Evolutionary conservation across 2,888 invertebrate species (phyloP).

Genomic region (Ceriagrion tenellum): DNA sequence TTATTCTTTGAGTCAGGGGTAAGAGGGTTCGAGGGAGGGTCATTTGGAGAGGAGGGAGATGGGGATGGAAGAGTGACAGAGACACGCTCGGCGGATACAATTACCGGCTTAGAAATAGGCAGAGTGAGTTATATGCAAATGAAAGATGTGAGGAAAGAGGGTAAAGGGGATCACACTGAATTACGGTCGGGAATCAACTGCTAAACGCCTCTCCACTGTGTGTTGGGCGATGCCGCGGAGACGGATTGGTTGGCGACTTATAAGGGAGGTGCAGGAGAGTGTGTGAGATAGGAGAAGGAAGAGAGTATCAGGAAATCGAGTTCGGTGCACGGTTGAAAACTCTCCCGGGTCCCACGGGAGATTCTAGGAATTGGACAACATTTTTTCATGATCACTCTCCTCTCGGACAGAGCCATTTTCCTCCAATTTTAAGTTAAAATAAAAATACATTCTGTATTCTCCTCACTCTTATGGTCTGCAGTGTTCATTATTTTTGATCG

Average conservation of each 20-base stretch:
- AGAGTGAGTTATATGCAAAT: slow-evolving; percentile 13
- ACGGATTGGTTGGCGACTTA: neutral
- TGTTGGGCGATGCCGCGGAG: neutral
- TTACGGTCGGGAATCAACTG: neutral
- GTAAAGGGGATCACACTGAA: slow-evolving; percentile 14
- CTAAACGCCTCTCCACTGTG: neutral
- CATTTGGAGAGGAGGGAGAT: neutral
- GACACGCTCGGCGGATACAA: neutral
- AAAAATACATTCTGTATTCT: too few species aligned
- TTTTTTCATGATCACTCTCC: too few species aligned
- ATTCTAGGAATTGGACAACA: too few species aligned
- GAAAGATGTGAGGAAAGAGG: neutral
- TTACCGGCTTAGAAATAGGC: neutral
- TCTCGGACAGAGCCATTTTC: too few species aligned
- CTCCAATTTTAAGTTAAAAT: too few species aligned
- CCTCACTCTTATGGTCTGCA: too few species aligned
- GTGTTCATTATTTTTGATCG: too few species aligned
- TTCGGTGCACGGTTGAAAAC: neutral
- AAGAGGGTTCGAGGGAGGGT: neutral
- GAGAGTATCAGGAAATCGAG: neutral
- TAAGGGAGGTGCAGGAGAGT: neutral
- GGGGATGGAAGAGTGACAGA: neutral
- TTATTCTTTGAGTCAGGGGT: neutral
- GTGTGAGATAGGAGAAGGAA: neutral
- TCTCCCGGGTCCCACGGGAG: too few species aligned